Evolutionary conservation across 1,140 invertebrate species (phyloP), one percentile per base, ranked within the genome.

Genomic region (Drosophila willistoni): DNA sequence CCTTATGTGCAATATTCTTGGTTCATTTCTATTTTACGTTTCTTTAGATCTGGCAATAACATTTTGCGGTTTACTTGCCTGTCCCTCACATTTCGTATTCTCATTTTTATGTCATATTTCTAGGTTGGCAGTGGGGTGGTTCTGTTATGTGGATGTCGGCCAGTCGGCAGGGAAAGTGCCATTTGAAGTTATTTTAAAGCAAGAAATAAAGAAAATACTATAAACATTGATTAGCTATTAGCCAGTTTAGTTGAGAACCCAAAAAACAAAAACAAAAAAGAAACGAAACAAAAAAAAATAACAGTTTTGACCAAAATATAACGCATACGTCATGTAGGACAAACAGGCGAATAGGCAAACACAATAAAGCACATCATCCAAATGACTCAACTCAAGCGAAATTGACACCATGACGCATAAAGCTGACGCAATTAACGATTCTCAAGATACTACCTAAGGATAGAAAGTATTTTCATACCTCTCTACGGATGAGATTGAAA

Each of bases 221-320:
- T 86, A 73, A 82, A 79, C 79, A 86, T 86, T 86, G 82, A 86
- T 86, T 86, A 87, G 76, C 83, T 68, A 87, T 86, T 72, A 73
- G 74, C 59, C 5, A 44, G 29, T 47, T 29, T 22, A 19, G 17
- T 19, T 22, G 5, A 10, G 17, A 51, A 51, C 19, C 17, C 17
- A 51, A 63, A 39, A 65, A 36, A 36, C 0, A 29, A 29, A 0
- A 29, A 29, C 5, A 25, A 25, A 25, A 25, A 3, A 25, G 5
- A 5, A 25, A 25, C 0, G 3, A 25, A 25, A n/a, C n/a, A n/a
- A 25, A 25, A 25, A 25, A 25, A 25, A 2, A 29, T 7, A 29
- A 29, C 79, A 77, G 71, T 86, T 79, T 51, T 51, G 9, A 70
- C 68, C 42, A 71, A 68, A 47, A 63, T 61, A 82, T 87, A 75